Base-by-base conservation (phyloP, 2,113 vertebrate genomes). In the Tangachromis dhanisi region DNA sequence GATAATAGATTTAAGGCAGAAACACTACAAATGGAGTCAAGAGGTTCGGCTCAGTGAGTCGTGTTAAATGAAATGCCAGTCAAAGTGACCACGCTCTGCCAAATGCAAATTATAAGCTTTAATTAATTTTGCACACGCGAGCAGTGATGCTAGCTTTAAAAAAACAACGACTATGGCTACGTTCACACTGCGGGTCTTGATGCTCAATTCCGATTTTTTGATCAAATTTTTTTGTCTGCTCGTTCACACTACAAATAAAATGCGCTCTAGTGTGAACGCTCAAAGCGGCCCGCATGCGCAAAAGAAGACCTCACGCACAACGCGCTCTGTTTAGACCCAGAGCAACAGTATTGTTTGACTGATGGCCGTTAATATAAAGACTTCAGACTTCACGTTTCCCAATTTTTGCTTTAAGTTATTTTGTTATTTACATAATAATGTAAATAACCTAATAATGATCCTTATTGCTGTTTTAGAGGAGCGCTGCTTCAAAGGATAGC, bases 121-220 rank as follows among this genome's bases (percentile, higher is more conserved):
- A 76, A 78, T 12, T 17, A 12, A 78, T 31, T 76, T 76, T 29
- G 1, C 2, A 26, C 12, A 45, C 8, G 6, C 1, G 2, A 10
- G 2, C 21, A 1, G 12, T 42, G 21, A 73, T 45, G 38, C 6
- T 24, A 40, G 35, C 66, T 42, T 42, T 3, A 42, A 71, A 71
- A 38, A 17, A 26, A 11, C 16, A 17, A 19, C 0, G 16, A 17
- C 33, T 35, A 35, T 1, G 33, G 3, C 33, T 8, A 8, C 8
- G 33, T 35, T 35, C 33, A 35, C 33, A 0, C 33, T 35, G 33
- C 33, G 9, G 33, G 33, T 35, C 33, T 35, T 35, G 0, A 9
- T 4, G 33, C 33, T 35, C 8, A 35, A 35, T 9, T 35, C 0
- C 0, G 8, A 35, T 35, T 35, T 9, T 35, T 35, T 35, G 33